Percentiles rank a stretch among this genome's conserved stretches.
These are phyloP conservation scores for Caenorhabditis imperialis DNA, from an alignment of 2,888 invertebrate genomes.

Conservation along the genomic window DNA sequence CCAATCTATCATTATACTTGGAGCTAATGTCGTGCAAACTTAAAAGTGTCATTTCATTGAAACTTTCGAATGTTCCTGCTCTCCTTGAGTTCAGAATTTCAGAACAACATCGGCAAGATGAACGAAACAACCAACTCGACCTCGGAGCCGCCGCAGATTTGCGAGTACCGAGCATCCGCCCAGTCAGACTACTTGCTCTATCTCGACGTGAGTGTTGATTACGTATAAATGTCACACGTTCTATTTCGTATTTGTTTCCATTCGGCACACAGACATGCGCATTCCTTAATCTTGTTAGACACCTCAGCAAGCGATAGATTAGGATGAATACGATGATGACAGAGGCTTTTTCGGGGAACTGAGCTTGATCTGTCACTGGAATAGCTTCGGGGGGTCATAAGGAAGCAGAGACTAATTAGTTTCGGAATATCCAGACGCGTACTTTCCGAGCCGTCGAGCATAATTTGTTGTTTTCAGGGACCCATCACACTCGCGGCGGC, in stretches of 20 bases:
- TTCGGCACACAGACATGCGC: no score
- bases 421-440: neutral
- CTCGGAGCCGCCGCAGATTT: neutral
- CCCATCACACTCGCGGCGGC: slow-evolving; percentile 35
- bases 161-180: slow-evolving; percentile 19
- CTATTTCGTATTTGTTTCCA: no score
- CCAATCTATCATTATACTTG: no score
- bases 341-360: neutral
- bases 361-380: neutral
- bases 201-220: slow-evolving; percentile 34
- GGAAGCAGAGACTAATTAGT: neutral
- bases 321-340: neutral
- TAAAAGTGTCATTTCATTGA: no score
- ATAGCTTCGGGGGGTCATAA: neutral
- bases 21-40: no score
- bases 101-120: slow-evolving; percentile 12
- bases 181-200: slow-evolving; percentile 18
- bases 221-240: neutral
- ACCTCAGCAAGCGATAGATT: no score
- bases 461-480: slow-evolving; percentile 28
- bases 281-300: no score
- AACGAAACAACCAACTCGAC: slow-evolving; percentile 32
- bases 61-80: no score
- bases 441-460: neutral
- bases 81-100: slow-evolving; percentile 8